phyloP scores from a whole-genome alignment of 2,888 invertebrate genomes.

The Heliconius aoede region DNA sequence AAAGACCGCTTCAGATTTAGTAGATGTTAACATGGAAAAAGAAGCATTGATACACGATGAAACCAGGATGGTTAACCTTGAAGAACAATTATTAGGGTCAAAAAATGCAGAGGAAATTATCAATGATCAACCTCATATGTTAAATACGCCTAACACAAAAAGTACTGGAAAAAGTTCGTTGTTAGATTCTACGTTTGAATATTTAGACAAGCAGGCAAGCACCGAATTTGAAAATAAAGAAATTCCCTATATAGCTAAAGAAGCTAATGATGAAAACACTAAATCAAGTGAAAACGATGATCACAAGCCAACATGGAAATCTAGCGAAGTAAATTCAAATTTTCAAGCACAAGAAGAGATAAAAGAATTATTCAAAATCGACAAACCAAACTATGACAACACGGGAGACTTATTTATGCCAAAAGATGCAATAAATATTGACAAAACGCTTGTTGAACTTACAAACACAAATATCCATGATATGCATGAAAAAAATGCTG shows the following conservation, averaged over 20 bases:
- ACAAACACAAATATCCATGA: neutral
- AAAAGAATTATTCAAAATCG: neutral
- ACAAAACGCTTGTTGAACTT: neutral
- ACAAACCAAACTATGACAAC: slow-evolving; percentile 1
- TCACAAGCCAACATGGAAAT: slow-evolving; percentile 19
- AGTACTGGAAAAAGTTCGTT: slow-evolving; percentile 12
- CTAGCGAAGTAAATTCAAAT: slow-evolving; percentile 20
- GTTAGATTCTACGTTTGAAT: neutral
- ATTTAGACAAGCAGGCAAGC: slow-evolving; percentile 1
- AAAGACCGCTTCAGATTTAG: slow-evolving; percentile 23
- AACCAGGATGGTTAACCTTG: neutral
- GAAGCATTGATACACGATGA: slow-evolving; percentile 13
- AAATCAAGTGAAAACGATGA: slow-evolving; percentile 3
- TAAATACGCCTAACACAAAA: neutral
- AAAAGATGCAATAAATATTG: slow-evolving; percentile 16
- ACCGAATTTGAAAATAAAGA: slow-evolving; percentile 18
- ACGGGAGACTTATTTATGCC: slow-evolving; percentile 6
- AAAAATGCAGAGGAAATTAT: neutral
- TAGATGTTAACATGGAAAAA: slow-evolving; percentile 8
- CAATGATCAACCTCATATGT: neutral
- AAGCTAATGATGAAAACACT: slow-evolving; percentile 8
- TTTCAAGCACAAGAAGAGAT: slow-evolving; percentile 14
- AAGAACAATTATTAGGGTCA: slow-evolving; percentile 1
- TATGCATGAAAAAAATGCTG: neutral
- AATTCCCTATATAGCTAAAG: slow-evolving; percentile 1